phyloP scores from a whole-genome alignment of 2,888 invertebrate species.

The Drosophila leonis region DNA sequence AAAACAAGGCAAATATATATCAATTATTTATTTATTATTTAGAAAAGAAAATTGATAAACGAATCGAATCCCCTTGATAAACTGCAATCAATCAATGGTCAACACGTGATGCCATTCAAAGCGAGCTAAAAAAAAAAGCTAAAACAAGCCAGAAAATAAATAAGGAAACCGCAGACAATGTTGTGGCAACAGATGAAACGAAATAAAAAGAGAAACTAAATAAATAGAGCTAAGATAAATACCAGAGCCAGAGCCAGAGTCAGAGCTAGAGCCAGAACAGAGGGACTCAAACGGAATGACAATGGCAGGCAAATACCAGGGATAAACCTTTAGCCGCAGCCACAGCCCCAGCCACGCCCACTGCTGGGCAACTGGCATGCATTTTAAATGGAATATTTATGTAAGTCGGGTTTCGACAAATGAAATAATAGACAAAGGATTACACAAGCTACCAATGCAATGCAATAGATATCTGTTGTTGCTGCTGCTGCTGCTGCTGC shows the following conservation, averaged over 20 bases:
- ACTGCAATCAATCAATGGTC: constrained; percentile 75
- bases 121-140: constrained; percentile 44
- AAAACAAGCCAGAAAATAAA: constrained; percentile 54
- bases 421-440: constrained; percentile 79
- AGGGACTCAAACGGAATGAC: constrained; percentile 43
- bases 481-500: constrained; percentile 50
- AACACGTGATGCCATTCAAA: constrained; percentile 69
- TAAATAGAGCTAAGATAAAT: constrained; percentile 53
- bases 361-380: constrained; percentile 41
- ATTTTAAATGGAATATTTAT: constrained; percentile 79
- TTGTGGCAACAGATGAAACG: constrained; percentile 42
- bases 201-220: constrained; percentile 32
- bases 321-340: constrained; percentile 44
- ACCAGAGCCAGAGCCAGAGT: constrained; percentile 11
- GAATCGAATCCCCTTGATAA: constrained; percentile 1
- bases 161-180: constrained; percentile 32
- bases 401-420: constrained; percentile 63
- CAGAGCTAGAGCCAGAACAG: constrained; percentile 2
- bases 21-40: constrained; percentile 46
- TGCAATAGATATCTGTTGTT: constrained; percentile 24
- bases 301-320: constrained; percentile 43
- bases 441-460: constrained; percentile 41
- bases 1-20: neutral
- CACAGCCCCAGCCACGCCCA: neutral
- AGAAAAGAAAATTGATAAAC: neutral